phyloP scores from a whole-genome alignment of 2,888 invertebrate species.

The Cecidostiba fungosa region DNA sequence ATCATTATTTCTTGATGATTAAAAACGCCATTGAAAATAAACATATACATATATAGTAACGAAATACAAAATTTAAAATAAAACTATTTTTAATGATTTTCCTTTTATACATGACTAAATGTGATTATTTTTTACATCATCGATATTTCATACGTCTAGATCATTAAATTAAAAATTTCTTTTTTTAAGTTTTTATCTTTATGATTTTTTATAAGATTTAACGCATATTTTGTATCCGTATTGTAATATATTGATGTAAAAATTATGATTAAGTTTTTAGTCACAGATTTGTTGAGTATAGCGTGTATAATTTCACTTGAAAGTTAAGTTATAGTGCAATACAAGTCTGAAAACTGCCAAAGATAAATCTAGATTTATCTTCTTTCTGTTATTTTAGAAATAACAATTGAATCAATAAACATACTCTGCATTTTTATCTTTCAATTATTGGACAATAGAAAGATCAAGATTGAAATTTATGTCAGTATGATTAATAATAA shows the following conservation, averaged over 20 bases:
- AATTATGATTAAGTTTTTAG: conserved; percentile 2
- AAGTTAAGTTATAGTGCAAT: conserved; percentile 51
- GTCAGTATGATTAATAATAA: conserved; percentile 16
- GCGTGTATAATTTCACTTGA: conserved; percentile 14
- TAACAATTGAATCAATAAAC: conserved; percentile 22
- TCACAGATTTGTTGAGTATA: background rate
- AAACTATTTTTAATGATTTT: background rate
- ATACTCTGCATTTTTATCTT: conserved; percentile 50
- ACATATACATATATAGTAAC: background rate
- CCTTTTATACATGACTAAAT: background rate
- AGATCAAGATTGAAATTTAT: background rate
- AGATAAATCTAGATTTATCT: conserved; percentile 57
- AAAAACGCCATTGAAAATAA: background rate
- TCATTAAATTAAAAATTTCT: conserved; percentile 3
- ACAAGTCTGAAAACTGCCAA: conserved; percentile 63
- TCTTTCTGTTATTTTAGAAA: conserved; percentile 37
- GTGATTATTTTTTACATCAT: conserved; percentile 1
- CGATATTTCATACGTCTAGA: conserved; percentile 6
- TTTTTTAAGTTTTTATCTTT: background rate
- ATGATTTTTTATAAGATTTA: conserved; percentile 2
- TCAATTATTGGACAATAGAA: background rate
- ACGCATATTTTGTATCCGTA: background rate
- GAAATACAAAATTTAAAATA: background rate
- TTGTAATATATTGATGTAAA: conserved; percentile 1
- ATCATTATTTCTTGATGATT: background rate